Evolutionary conservation across 2,113 vertebrate genomes (phyloP).

Genomic region (Empidonax traillii): DNA sequence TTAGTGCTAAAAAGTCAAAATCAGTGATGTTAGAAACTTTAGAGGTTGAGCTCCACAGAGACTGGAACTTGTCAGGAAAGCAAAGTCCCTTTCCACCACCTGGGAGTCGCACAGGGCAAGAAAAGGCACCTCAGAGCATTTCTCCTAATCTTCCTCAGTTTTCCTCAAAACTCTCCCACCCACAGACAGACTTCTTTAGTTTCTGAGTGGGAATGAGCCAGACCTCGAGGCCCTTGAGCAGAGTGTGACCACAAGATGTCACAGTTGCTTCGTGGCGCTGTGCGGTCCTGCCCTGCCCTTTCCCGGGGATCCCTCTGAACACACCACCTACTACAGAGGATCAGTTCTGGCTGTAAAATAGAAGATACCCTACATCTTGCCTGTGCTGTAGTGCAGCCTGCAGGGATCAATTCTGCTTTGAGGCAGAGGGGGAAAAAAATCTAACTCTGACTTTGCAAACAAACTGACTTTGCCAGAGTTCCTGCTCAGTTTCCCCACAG

Average conservation of each 20-base stretch:
- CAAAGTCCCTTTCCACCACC: background rate
- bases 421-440: background rate
- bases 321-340: accelerated
- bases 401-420: background rate
- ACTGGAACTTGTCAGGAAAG: background rate
- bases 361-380: background rate
- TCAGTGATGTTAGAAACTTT: background rate
- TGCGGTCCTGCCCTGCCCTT: accelerated
- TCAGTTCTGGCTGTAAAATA: background rate
- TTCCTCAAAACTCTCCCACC: background rate
- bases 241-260: slow-evolving; percentile 51
- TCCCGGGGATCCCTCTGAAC: background rate
- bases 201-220: background rate
- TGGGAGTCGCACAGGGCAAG: background rate
- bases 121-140: background rate
- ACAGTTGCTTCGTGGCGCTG: background rate
- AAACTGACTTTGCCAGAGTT: background rate
- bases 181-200: background rate
- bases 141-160: background rate
- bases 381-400: background rate
- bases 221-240: background rate
- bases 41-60: background rate
- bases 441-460: background rate
- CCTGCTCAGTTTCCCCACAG: background rate
- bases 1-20: background rate